phyloP scores from a whole-genome alignment of 2,888 invertebrate genomes.

The Stenodera caucasica region DNA sequence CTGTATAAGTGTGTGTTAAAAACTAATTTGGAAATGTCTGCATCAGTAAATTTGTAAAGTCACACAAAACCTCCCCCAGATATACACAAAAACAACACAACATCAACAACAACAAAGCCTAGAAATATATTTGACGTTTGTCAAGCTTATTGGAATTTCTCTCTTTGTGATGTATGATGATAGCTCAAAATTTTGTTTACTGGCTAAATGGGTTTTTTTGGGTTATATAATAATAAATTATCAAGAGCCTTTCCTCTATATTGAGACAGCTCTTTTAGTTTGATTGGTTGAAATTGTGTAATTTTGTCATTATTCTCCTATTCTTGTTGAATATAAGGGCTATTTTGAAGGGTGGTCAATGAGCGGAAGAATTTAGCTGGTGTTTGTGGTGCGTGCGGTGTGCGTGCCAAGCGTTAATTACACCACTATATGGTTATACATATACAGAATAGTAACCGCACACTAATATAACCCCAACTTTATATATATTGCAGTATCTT shows the following conservation, averaged over 20 bases:
- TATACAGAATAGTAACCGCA: slow-evolving; percentile 38
- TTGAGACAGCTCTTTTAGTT: neutral
- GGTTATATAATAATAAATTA: neutral
- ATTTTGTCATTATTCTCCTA: neutral
- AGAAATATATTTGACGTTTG: slow-evolving; percentile 41
- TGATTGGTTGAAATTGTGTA: neutral
- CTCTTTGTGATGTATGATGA: neutral
- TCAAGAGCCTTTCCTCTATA: neutral
- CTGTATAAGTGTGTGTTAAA: slow-evolving; percentile 26
- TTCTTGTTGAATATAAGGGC: slow-evolving; percentile 38
- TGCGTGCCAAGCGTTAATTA: slow-evolving; percentile 51
- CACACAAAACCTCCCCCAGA: slow-evolving; percentile 23
- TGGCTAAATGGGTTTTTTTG: too few species aligned
- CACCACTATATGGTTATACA: slow-evolving; percentile 46
- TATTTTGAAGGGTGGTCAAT: slow-evolving; percentile 48
- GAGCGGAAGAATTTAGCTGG: slow-evolving; percentile 48
- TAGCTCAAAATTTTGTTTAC: too few species aligned
- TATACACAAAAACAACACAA: slow-evolving; percentile 16
- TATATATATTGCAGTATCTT: too few species aligned
- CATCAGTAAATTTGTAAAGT: slow-evolving; percentile 35
- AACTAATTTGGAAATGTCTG: slow-evolving; percentile 38
- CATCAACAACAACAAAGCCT: slow-evolving; percentile 29
- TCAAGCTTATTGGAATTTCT: slow-evolving; percentile 39
- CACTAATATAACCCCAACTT: neutral
- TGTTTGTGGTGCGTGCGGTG: slow-evolving; percentile 50